Evolutionary conservation across 2,888 invertebrate genomes (phyloP), one percentile per base, ranked within the genome.

Genomic region (Anthoptus insignis): DNA sequence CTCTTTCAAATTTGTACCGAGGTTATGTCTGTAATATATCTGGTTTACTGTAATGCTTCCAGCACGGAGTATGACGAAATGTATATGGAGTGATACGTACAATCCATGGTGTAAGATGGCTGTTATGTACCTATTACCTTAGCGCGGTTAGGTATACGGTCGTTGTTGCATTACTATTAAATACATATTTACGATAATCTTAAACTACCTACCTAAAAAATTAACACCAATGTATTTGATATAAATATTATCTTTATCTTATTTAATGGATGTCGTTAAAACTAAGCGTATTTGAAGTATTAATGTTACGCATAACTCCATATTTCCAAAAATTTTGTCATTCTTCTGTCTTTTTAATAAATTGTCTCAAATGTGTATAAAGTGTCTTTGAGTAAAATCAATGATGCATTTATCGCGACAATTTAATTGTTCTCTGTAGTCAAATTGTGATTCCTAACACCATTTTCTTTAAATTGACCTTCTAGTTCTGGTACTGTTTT

Each of bases 401-500:
- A n/a, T n/a, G n/a, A n/a, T n/a, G n/a, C n/a, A n/a, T n/a, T n/a
- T n/a, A n/a, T n/a, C n/a, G n/a, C n/a, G n/a, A n/a, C n/a, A n/a
- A 77, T 74, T 77, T 68, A 72, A 82, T 81, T 75, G 77, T 85
- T 83, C 81, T 80, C 79, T 83, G 81, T 88, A 86, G 84, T 88
- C 81, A 82, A 87, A 83, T 84, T 81, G 81, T 81, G 79, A 86
- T 81, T 83, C 81, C 80, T 84, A 69, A 81, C 77, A 82, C 79
- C 67, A 73, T 81, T 86, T 89, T 80, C 79, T 81, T 85, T 79
- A 82, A 81, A 84, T 87, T 81, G 75, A 84, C 81, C 81, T 85
- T 83, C 81, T 87, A 83, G 84, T 82, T 88, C 88, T 82, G 83
- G 85, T 86, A 86, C 81, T 87, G 89, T 89, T 91, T 86, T 86